Conservation (phyloP, 2,113 vertebrate genomes). For the Tetrax tetrax region DNA sequence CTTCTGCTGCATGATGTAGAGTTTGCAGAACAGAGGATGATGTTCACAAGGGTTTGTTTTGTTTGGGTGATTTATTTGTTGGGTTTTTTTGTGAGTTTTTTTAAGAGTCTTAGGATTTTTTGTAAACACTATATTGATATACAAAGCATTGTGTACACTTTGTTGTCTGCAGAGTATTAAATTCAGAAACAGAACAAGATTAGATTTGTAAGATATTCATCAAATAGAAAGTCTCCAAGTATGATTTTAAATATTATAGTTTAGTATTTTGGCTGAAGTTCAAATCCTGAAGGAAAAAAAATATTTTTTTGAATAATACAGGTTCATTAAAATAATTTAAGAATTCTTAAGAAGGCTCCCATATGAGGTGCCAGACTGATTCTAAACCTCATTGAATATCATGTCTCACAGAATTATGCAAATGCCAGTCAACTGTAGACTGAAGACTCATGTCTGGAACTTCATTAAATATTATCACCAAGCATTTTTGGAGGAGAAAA, state of each 20-base stretch:
- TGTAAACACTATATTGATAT: not conserved
- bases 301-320: conserved; percentile 23
- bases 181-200: not conserved
- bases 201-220: not conserved
- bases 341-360: conserved; percentile 44
- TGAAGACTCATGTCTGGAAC: conserved; percentile 20
- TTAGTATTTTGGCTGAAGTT: conserved; percentile 35
- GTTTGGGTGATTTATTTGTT: not conserved
- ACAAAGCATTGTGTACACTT: not conserved
- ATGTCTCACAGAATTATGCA: conserved; percentile 51
- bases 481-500: not conserved
- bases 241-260: not conserved
- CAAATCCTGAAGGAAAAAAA: conserved; percentile 8
- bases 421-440: conserved; percentile 41
- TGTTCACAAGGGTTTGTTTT: not conserved
- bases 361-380: conserved; percentile 67
- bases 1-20: not conserved
- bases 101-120: not conserved
- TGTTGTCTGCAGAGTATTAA: not conserved
- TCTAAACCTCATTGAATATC: conserved; percentile 47
- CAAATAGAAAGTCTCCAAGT: not conserved
- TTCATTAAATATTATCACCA: conserved; percentile 30
- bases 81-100: not conserved
- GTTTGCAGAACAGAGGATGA: not conserved
- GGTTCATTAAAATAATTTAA: conserved; percentile 62